Base-by-base conservation (phyloP, 1,140 invertebrate species). In the Hydropsyche tenuis region DNA sequence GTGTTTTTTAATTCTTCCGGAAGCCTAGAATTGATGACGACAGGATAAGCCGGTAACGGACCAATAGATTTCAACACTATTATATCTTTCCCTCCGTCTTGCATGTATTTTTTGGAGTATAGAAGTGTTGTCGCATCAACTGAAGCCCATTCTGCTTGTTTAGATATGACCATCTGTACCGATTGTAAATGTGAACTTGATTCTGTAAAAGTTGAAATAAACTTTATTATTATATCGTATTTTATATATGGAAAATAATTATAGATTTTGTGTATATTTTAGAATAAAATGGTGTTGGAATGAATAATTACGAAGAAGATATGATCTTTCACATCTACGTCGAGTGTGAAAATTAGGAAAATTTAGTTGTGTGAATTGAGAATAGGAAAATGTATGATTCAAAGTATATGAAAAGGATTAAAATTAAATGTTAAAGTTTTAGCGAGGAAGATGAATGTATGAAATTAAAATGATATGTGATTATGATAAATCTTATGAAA, bases 171-270 rank as follows among this genome's bases (percentile, higher is more conserved):
- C 87, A 88, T 89, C 79, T 88, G 84, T 53, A 89, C 85, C 20
- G 88, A 87, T 46, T 85, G 83, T 72, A 89, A 82, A 80, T 90
- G 88, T 46, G 88, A 88, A 63, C 87, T 87, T 76, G 86, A 87
- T 81, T 80, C 86, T 88, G 79, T 45, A 76, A 78, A 76, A 72
- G 51, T n/a, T 45, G 51, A 43, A 56, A 65, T n/a, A n/a, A n/a
- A n/a, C n/a, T n/a, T n/a, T n/a, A n/a, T n/a, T n/a, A 30, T 68
- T 62, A 9, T 46, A 23, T 56, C 6, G 22, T 27, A 12, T n/a
- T n/a, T n/a, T n/a, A n/a, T n/a, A n/a, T n/a, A n/a, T n/a, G n/a
- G n/a, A n/a, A n/a, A n/a, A n/a, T n/a, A n/a, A n/a, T n/a, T n/a
- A n/a, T n/a, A n/a, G n/a, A n/a, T n/a, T n/a, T n/a, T n/a, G n/a